Percentiles rank a stretch among this genome's conserved stretches.
phyloP scores from a whole-genome alignment of 1,140 invertebrate species.

The Drosophila mayri region DNA sequence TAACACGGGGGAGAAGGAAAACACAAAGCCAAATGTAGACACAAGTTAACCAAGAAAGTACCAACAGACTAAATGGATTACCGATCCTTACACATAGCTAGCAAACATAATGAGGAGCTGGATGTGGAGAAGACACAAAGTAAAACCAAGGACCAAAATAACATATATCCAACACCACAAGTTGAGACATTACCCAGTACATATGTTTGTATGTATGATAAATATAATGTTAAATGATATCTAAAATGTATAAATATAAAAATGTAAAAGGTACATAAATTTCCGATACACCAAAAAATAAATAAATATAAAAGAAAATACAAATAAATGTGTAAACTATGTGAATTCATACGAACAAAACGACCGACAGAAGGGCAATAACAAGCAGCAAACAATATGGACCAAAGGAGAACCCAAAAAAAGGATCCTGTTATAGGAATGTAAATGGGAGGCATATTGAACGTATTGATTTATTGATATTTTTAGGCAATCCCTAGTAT shows the following conservation, averaged over 20 bases:
- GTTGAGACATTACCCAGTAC: conserved; percentile 28
- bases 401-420: conserved; percentile 24
- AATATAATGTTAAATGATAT: conserved; percentile 22
- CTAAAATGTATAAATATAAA: conserved; percentile 3
- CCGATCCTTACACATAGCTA: conserved; percentile 22
- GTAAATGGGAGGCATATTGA: not conserved
- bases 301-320: conserved; percentile 3
- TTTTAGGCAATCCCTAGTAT: not conserved
- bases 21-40: conserved; percentile 51
- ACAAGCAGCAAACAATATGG: conserved; percentile 75
- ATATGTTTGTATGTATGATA: conserved; percentile 8
- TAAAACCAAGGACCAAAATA: conserved; percentile 44
- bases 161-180: conserved; percentile 45
- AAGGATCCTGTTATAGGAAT: not conserved
- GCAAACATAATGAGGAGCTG: conserved; percentile 26
- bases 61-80: conserved; percentile 32
- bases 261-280: conserved; percentile 4
- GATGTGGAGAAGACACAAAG: conserved; percentile 31
- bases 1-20: conserved; percentile 7
- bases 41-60: conserved; percentile 41
- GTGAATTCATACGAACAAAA: conserved; percentile 66
- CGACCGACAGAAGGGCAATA: conserved; percentile 55
- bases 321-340: conserved; percentile 22
- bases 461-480: not conserved
- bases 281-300: conserved; percentile 25